phyloP scores from a whole-genome alignment of 2,113 vertebrate species.

The Brachyhypopomus occidentalis region DNA sequence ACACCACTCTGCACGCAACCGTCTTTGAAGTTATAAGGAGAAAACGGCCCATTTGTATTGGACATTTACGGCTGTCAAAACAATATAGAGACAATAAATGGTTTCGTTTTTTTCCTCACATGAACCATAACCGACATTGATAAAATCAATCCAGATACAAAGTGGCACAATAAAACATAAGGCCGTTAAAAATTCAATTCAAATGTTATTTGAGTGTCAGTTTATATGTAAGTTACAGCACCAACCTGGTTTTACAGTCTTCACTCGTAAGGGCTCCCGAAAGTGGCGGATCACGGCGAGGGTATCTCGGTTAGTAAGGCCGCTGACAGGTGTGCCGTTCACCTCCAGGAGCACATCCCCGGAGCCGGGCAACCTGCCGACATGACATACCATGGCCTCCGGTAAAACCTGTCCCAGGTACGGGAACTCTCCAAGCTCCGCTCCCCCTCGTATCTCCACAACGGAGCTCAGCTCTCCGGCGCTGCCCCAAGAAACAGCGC shows the following conservation, averaged over 20 bases:
- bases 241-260: slow-evolving; percentile 91
- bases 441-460: slow-evolving; percentile 85
- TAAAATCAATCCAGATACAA: slow-evolving; percentile 24
- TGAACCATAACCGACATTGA: slow-evolving; percentile 24
- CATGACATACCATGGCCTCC: slow-evolving; percentile 79
- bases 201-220: not conserved
- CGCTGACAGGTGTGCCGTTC: slow-evolving; percentile 94
- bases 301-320: slow-evolving; percentile 91
- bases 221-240: slow-evolving; percentile 1
- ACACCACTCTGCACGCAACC: slow-evolving; percentile 19
- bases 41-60: slow-evolving; percentile 21
- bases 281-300: slow-evolving; percentile 93
- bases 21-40: slow-evolving; percentile 6
- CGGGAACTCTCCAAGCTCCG: slow-evolving; percentile 91
- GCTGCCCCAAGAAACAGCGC: slow-evolving; percentile 82
- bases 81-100: slow-evolving; percentile 24
- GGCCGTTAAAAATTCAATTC: not conserved
- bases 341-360: slow-evolving; percentile 95
- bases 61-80: slow-evolving; percentile 22
- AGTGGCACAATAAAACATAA: not conserved
- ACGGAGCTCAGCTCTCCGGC: slow-evolving; percentile 73
- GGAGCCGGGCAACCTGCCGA: slow-evolving; percentile 78
- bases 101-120: not conserved
- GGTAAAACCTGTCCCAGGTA: slow-evolving; percentile 80
- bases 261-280: slow-evolving; percentile 88